Evolutionary conservation across 2,888 invertebrate species (phyloP).

Genomic region (Chrysolina americana): DNA sequence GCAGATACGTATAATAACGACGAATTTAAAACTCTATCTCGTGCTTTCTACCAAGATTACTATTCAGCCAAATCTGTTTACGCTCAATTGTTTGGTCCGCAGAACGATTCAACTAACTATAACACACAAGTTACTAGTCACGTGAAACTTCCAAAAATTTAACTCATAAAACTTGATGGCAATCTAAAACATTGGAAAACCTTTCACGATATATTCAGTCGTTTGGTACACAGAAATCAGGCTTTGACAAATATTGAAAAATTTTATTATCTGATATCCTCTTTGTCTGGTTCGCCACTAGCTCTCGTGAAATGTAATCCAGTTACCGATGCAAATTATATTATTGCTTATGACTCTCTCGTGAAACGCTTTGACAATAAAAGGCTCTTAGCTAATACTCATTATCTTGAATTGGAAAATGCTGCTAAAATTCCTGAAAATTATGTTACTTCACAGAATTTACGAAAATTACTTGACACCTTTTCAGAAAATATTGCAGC

Average conservation of each 20-base stretch:
- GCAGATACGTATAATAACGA: background rate
- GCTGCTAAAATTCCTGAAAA: too few species aligned
- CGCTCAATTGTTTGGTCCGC: background rate
- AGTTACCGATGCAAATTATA: background rate
- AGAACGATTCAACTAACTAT: background rate
- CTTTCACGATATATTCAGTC: background rate
- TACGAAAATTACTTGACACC: too few species aligned
- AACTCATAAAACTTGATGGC: background rate
- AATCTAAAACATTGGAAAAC: background rate
- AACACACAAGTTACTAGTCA: background rate
- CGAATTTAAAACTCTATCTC: background rate
- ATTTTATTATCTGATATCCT: background rate
- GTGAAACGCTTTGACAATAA: background rate
- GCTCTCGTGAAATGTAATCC: background rate
- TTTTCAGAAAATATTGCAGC: constrained; percentile 1
- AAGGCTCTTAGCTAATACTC: background rate
- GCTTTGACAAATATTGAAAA: background rate
- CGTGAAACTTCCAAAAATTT: background rate
- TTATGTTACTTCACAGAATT: too few species aligned
- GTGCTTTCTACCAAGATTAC: background rate
- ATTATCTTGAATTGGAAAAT: background rate
- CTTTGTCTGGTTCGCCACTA: background rate
- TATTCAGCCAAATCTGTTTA: background rate
- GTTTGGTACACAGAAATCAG: background rate
- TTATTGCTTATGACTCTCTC: background rate